Percentiles rank a stretch among this genome's conserved stretches.
phyloP scores from a whole-genome alignment of 1,140 invertebrate species.

The Nymphalis io region DNA sequence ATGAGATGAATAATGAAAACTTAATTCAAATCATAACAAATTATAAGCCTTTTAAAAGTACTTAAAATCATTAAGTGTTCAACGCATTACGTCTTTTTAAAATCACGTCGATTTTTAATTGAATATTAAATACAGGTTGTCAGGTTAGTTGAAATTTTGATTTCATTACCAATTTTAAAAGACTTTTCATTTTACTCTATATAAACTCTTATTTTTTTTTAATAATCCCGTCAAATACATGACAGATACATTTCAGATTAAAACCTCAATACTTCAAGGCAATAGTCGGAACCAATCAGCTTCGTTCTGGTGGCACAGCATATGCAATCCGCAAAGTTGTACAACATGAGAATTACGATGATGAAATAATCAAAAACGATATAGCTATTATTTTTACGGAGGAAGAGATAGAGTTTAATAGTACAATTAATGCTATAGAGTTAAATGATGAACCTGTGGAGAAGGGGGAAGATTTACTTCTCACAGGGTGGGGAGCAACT shows the following conservation, averaged over 20 bases:
- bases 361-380: constrained; percentile 63
- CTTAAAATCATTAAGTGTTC: too few relatives aligned
- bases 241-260: constrained; percentile 46
- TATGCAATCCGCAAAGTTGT: constrained; percentile 68
- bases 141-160: too few relatives aligned
- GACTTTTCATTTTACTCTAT: too few relatives aligned
- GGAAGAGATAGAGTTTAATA: constrained; percentile 61
- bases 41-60: too few relatives aligned
- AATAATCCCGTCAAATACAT: too few relatives aligned
- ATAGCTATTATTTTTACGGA: constrained; percentile 73
- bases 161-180: too few relatives aligned
- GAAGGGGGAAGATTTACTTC: constrained; percentile 58
- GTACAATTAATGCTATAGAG: constrained; percentile 71
- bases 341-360: constrained; percentile 66
- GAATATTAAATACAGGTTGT: too few relatives aligned
- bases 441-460: constrained; percentile 68
- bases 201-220: too few relatives aligned
- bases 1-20: too few relatives aligned
- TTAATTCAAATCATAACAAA: too few relatives aligned
- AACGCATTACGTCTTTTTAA: too few relatives aligned
- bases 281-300: constrained; percentile 74
- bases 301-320: constrained; percentile 56
- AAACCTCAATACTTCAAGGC: constrained; percentile 69
- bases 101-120: too few relatives aligned
- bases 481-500: constrained; percentile 75